Conservation (phyloP, 1,140 invertebrate genomes). For the Odontomachus brunneus region DNA sequence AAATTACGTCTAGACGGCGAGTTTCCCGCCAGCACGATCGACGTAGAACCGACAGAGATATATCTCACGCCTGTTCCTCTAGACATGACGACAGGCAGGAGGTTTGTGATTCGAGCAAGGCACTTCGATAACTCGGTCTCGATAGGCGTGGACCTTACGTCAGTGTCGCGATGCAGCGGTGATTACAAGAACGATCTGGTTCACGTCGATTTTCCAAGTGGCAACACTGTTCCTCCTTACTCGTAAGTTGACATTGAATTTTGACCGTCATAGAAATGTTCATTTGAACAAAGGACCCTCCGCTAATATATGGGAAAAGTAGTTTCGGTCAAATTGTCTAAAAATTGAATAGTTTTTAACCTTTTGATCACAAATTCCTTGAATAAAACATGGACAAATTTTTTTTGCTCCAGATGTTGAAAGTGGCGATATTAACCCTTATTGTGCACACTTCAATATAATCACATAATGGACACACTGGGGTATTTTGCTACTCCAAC, state of each 20-base stretch:
- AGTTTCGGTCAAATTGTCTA: too few species aligned
- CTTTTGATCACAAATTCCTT: too few species aligned
- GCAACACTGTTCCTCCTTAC: not conserved
- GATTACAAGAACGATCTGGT: slow-evolving; percentile 44
- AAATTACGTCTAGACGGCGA: slow-evolving; percentile 63
- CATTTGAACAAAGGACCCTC: too few species aligned
- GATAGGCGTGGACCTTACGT: slow-evolving; percentile 35
- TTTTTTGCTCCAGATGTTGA: too few species aligned
- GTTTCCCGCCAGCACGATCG: slow-evolving; percentile 50
- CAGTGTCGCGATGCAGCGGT: slow-evolving; percentile 34
- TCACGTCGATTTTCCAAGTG: slow-evolving; percentile 45
- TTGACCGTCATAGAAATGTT: too few species aligned
- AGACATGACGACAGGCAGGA: slow-evolving; percentile 35
- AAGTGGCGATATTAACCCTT: too few species aligned
- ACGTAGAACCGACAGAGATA: slow-evolving; percentile 60
- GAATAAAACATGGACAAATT: too few species aligned
- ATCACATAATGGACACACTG: too few species aligned
- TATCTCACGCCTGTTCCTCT: slow-evolving; percentile 69
- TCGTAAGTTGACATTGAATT: slow-evolving; percentile 58
- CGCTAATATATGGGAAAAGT: too few species aligned
- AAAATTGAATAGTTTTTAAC: too few species aligned
- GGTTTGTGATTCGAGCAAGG: slow-evolving; percentile 42
- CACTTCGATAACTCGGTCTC: slow-evolving; percentile 47
- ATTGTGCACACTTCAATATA: too few species aligned
- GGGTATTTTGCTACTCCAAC: too few species aligned